Evolutionary conservation across 2,797 vertebrate genomes (phyloP).

Genomic region (Anguilla anguilla): DNA sequence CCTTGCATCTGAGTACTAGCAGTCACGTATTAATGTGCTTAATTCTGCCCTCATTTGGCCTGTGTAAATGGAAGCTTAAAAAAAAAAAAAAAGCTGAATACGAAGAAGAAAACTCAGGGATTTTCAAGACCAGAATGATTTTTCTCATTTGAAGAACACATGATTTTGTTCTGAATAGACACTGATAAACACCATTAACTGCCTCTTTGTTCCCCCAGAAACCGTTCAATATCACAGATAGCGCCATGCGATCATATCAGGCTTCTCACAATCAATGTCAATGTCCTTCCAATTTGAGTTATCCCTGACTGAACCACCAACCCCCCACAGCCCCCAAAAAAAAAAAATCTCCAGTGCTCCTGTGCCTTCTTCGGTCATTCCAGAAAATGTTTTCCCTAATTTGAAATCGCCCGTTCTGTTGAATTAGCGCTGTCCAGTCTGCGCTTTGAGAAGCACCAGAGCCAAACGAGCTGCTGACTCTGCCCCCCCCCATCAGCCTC

Average conservation of each 20-base stretch:
- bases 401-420: not conserved
- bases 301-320: not conserved
- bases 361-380: not conserved
- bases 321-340: not conserved
- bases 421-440: constrained; percentile 33
- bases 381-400: not conserved
- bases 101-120: too few species aligned
- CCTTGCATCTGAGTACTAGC: too few species aligned
- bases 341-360: not conserved
- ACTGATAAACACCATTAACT: not conserved
- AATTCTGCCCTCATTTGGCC: too few species aligned
- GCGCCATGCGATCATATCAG: not conserved
- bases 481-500: not conserved
- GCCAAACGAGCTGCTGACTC: not conserved
- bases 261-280: not conserved
- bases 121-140: not conserved
- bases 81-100: too few species aligned
- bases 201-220: not conserved
- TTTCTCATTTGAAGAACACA: not conserved
- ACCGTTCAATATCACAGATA: not conserved
- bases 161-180: not conserved
- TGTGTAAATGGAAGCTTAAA: too few species aligned
- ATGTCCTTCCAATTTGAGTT: not conserved
- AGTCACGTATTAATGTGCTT: too few species aligned
- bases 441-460: constrained; percentile 25